phyloP scores from a whole-genome alignment of 2,113 vertebrate species.

The Rhynchopsitta pachyrhyncha region DNA sequence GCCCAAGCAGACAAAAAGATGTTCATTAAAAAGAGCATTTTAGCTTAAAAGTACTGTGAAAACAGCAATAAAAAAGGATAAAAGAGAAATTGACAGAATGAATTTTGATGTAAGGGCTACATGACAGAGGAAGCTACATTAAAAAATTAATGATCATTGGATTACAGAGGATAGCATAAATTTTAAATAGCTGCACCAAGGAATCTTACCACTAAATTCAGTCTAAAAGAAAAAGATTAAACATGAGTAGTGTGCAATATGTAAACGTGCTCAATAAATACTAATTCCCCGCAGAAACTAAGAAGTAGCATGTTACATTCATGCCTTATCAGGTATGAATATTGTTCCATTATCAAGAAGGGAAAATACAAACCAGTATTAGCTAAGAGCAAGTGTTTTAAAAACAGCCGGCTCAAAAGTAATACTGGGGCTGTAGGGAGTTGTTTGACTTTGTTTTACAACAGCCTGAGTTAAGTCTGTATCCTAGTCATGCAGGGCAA shows the following conservation, averaged over 20 bases:
- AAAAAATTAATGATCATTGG: neutral
- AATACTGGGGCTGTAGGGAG: neutral
- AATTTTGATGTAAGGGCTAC: neutral
- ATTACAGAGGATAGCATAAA: neutral
- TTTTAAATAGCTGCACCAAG: neutral
- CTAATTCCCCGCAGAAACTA: neutral
- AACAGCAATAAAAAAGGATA: neutral
- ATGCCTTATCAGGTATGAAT: neutral
- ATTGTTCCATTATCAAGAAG: accelerated
- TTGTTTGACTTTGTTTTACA: neutral
- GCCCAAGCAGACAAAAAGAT: neutral
- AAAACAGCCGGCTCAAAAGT: neutral
- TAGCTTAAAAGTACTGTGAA: neutral
- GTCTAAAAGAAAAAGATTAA: neutral
- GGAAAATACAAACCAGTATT: neutral
- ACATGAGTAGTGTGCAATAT: accelerated
- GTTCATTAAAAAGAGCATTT: neutral
- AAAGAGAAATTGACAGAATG: neutral
- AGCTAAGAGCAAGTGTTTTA: neutral
- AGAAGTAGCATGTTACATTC: neutral
- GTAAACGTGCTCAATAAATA: neutral
- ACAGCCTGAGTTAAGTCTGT: neutral
- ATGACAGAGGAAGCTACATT: neutral
- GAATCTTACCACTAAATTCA: neutral
- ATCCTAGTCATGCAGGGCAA: neutral